These are phyloP conservation scores for Lipophrys pholis DNA, from an alignment of 2,113 vertebrate genomes.

Conservation along the genomic window DNA sequence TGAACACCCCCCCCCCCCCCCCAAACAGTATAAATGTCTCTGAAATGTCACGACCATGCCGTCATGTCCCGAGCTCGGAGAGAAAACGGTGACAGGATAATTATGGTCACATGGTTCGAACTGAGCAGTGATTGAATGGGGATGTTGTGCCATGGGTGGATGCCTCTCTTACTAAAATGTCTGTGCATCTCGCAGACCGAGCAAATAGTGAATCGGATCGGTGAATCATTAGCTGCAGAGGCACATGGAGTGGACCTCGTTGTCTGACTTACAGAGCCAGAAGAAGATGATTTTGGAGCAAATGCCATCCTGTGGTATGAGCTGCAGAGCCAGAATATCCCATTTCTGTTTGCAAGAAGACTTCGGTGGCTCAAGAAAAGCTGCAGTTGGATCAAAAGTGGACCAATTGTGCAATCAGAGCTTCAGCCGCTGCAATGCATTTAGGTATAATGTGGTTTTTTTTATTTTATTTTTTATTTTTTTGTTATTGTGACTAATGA, in stretches of 20 bases:
- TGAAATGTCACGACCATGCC: slow-evolving; percentile 7
- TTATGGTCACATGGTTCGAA: not conserved
- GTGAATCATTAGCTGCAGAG: slow-evolving; percentile 11
- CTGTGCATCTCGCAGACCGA: slow-evolving; percentile 2
- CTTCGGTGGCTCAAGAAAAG: slow-evolving; percentile 17
- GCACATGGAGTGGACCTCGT: not conserved
- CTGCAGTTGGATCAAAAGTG: slow-evolving; percentile 38
- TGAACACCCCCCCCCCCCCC: not conserved
- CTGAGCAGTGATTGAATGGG: not conserved
- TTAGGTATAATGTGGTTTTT: slow-evolving; percentile 16
- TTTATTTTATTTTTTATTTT: slow-evolving; percentile 38
- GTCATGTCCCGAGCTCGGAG: slow-evolving; percentile 6
- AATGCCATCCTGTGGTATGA: not conserved
- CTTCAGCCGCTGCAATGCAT: slow-evolving; percentile 50
- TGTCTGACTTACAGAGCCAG: too few relatives aligned
- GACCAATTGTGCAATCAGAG: slow-evolving; percentile 41
- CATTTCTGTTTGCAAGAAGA: slow-evolving; percentile 27
- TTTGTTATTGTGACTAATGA: slow-evolving; percentile 70
- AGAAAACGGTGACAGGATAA: not conserved
- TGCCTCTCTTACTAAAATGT: not conserved
- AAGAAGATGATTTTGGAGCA: too few relatives aligned
- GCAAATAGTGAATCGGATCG: not conserved
- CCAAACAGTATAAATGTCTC: slow-evolving; percentile 19
- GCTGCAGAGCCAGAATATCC: slow-evolving; percentile 30
- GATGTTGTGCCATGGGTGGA: not conserved